phyloP scores from a whole-genome alignment of 2,888 invertebrate species.

The Scaptodrosophila latifasciaeformis region DNA sequence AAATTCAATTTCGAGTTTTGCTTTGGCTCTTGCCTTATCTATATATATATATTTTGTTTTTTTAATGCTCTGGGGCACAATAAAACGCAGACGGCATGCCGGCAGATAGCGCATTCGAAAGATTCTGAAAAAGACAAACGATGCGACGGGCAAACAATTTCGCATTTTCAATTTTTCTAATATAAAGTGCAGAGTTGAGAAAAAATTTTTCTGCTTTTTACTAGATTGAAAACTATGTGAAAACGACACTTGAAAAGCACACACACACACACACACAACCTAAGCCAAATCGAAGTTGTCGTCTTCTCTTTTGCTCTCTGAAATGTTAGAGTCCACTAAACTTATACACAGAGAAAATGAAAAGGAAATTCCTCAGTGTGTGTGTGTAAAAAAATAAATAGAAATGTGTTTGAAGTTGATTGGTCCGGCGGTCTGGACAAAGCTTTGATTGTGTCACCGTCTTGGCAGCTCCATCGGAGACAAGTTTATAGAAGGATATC shows the following conservation, averaged over 20 bases:
- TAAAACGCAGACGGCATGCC: slow-evolving; percentile 32
- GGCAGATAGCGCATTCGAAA: slow-evolving; percentile 7
- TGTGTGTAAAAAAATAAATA: not conserved
- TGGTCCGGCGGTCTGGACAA: slow-evolving; percentile 12
- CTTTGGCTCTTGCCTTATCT: no score
- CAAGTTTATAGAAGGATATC: slow-evolving; percentile 24
- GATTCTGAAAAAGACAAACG: slow-evolving; percentile 32
- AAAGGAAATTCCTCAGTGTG: not conserved
- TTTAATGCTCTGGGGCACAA: no score
- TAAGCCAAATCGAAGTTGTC: no score
- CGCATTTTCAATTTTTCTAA: slow-evolving; percentile 26
- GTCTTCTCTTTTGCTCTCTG: no score
- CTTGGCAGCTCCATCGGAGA: not conserved
- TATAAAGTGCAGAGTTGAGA: slow-evolving; percentile 22
- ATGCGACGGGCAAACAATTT: slow-evolving; percentile 34
- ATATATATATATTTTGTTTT: no score
- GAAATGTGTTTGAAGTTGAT: slow-evolving; percentile 9
- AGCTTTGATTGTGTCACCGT: slow-evolving; percentile 26
- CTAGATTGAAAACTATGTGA: slow-evolving; percentile 34
- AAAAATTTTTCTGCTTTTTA: slow-evolving; percentile 8
- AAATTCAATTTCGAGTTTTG: no score
- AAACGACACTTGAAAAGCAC: slow-evolving; percentile 32
- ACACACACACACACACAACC: slow-evolving; percentile 16
- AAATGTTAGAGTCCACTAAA: no score
- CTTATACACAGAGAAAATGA: not conserved